Base-by-base conservation (phyloP, 2,113 vertebrate genomes). In the Lethenteron reissneri region DNA sequence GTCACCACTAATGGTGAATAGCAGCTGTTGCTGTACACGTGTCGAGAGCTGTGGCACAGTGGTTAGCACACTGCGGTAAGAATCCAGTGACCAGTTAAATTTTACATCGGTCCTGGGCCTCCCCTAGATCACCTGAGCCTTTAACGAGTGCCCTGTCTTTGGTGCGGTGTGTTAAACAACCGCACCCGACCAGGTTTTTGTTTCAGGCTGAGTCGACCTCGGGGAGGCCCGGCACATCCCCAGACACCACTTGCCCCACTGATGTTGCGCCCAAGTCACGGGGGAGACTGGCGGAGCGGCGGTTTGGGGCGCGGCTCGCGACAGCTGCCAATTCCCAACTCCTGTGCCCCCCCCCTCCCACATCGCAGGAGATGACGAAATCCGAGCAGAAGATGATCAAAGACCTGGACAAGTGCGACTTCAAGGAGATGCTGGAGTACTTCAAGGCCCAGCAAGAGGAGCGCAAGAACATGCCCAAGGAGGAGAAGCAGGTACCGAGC, bases 391-490 rank as follows among this genome's bases (percentile, higher is more conserved):
- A 84, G 74, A 81, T 80, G 72, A 85, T 97, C 76, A 84, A 83
- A 68, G 92, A 56, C 76, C 80, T 97, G 77, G 91, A 85, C 81
- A 95, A 91, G 80, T 95, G 91, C 77, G 80, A 95, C 82, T 97
- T 97, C 78, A 84, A 75, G 60, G 87, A 92, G 71, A 88, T 97
- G 87, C 85, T 74, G 73, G 84, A 89, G 72, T 88, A 90, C 83
- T 97, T 95, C 77, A 96, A 96, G 83, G 85, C 85, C 59, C 92
- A 95, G 73, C 68, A 88, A 0, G 92, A 97, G 79, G 89, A 89
- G 76, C 85, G 86, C 77, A 97, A 97, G 78, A 88, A 91, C 81
- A 89, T 94, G 90, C 85, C 88, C 71, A 97, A 97, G 80, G 87
- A 89, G 70, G 89, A 95, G 72, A 97, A 96, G 80, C 86, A 79